A percentile compares a stretch with the other conserved stretches of the same genome.
phyloP scores from a whole-genome alignment of 2,888 invertebrate species.

The Plagodis pulveraria region DNA sequence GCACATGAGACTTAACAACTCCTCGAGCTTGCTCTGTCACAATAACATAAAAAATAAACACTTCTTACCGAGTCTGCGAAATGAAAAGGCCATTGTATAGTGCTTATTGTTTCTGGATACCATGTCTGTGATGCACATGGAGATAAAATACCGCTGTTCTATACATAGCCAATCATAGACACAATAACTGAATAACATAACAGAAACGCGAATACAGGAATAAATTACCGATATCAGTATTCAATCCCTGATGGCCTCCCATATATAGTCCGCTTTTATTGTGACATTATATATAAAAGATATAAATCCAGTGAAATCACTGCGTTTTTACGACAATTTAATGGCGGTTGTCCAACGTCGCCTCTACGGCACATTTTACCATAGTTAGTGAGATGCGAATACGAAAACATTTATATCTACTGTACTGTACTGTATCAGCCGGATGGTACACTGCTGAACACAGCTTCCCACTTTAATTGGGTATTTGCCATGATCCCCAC shows the following conservation, averaged over 20 bases:
- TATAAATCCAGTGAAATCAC: conserved; percentile 30
- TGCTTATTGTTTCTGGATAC: neutral
- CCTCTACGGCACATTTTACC: conserved; percentile 3
- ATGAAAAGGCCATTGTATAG: no score
- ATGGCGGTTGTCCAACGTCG: conserved; percentile 17
- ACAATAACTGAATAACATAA: neutral
- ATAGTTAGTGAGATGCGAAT: neutral
- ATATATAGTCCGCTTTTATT: conserved; percentile 26
- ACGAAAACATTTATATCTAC: no score
- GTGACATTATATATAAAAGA: conserved; percentile 24
- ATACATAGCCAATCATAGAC: neutral
- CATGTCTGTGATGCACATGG: no score
- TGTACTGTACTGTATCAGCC: no score
- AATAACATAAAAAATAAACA: no score
- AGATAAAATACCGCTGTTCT: neutral
- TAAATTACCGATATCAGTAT: conserved; percentile 23
- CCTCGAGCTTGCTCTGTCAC: no score
- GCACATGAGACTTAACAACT: no score
- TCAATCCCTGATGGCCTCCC: conserved; percentile 14
- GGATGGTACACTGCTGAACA: no score
- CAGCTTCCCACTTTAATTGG: no score
- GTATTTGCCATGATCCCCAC: no score
- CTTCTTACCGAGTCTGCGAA: no score
- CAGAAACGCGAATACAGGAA: neutral
- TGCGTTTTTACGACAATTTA: conserved; percentile 24